These are phyloP conservation scores for Sebastes flavidus DNA, from an alignment of 2,797 vertebrate species.

Conservation along the genomic window DNA sequence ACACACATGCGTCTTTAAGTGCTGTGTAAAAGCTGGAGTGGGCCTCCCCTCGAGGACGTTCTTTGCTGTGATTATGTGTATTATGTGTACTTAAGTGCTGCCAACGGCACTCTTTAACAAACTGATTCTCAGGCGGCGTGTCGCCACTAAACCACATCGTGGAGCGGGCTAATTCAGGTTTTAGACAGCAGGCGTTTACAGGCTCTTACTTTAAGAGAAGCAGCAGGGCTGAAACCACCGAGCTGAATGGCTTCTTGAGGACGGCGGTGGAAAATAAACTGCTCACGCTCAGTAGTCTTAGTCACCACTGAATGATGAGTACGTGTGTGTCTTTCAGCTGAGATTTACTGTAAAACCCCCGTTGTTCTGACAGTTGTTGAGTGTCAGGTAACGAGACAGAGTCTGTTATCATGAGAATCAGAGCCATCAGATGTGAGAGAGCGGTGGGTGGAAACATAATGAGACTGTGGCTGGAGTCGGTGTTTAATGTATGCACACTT, in stretches of 20 bases:
- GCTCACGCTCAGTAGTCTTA: background rate
- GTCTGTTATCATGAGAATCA: background rate
- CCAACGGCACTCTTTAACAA: slow-evolving; percentile 17
- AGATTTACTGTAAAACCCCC: background rate
- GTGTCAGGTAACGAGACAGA: background rate
- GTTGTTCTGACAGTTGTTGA: background rate
- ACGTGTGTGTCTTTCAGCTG: background rate
- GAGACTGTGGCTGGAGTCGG: no score
- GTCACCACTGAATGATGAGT: background rate
- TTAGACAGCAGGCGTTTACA: slow-evolving; percentile 10
- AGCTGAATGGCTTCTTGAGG: background rate
- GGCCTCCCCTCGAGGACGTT: background rate
- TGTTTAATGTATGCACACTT: no score
- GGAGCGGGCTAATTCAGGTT: background rate
- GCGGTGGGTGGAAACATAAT: no score
- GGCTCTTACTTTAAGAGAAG: background rate
- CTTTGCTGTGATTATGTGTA: slow-evolving; percentile 29
- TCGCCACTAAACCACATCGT: background rate
- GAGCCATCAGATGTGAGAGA: background rate
- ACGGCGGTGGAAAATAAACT: background rate
- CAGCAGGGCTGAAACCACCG: background rate
- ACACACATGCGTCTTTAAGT: background rate
- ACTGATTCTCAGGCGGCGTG: background rate
- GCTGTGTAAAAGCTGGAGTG: background rate
- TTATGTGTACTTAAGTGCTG: slow-evolving; percentile 38